Conservation (phyloP, 2,888 invertebrate species). For the Cacoxenus indagator region DNA sequence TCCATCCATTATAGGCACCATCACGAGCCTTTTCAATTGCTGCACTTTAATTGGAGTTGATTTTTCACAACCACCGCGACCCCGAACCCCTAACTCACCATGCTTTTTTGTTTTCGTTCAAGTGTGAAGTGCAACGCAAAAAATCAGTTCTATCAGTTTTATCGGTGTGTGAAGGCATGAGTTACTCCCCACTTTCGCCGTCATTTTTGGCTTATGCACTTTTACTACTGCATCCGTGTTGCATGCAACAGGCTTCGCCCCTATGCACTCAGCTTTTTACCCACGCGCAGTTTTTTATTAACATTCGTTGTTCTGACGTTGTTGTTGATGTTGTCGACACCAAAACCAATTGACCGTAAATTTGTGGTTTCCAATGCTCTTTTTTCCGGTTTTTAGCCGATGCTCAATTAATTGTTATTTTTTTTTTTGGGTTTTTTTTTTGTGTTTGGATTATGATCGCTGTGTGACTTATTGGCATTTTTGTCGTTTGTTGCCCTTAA, state of each 20-base stretch:
- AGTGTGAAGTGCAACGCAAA: not conserved
- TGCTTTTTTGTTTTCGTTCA: not conserved
- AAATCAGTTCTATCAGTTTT: not conserved
- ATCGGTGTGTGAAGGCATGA: not conserved
- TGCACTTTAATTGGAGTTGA: not conserved
- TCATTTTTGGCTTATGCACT: constrained; percentile 1
- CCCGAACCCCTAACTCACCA: not conserved
- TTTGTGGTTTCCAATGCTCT: constrained; percentile 39
- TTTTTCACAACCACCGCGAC: not conserved
- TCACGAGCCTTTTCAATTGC: constrained; percentile 8
- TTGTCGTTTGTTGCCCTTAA: not conserved
- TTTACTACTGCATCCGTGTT: not conserved
- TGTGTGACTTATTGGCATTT: not conserved
- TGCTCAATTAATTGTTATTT: not conserved
- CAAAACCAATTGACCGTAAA: constrained; percentile 62
- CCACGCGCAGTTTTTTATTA: not conserved
- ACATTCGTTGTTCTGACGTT: not conserved
- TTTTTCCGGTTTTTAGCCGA: not conserved
- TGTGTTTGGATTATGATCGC: not conserved
- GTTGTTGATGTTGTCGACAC: constrained; percentile 1
- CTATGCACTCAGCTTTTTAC: not conserved
- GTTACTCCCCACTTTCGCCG: not conserved
- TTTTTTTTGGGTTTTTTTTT: not conserved
- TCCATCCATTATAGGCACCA: not conserved
- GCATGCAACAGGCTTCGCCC: constrained; percentile 12